Evolutionary conservation across 2,113 vertebrate species (phyloP), one percentile per base, ranked within the genome.

Genomic region (Amia ocellicauda): DNA sequence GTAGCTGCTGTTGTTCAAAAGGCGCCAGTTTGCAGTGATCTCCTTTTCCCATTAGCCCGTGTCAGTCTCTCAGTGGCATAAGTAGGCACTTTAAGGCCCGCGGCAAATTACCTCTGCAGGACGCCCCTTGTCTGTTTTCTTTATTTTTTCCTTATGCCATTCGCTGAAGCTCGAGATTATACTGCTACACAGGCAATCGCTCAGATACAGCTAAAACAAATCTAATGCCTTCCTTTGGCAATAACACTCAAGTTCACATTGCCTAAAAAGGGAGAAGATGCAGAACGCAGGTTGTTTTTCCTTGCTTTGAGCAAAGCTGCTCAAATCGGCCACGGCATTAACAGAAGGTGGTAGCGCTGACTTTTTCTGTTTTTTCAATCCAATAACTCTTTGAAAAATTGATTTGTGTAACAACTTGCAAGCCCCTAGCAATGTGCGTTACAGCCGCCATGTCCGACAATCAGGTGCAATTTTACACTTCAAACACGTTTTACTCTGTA

Each of bases 101-200:
- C 60, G 50, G 58, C 50, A 68, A 68, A 68, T 68, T 54, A 53
- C 49, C 42, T 57, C 66, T 41, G 51, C 59, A 56, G 50, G 66
- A 62, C 31, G n/a, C 36, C 51, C 27, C 59, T 53, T 10, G 7
- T 52, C 52, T 54, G 24, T 54, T 17, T 29, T 28, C 53, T 53
- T 52, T 53, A 24, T 16, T 50, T 58, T 58, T 24, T n/a, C 36
- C 20, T 16, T 27, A 29, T 55, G 50, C 52, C 43, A 29, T 42
- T 62, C 40, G 42, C 66, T 23, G 27, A 45, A 47, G 58, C 59
- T 43, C 9, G 40, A 62, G 58, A 68, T 68, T 62, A 68, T 29
- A 56, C 40, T 62, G 42, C 51, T 28, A 42, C 58, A 31, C 49
- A 60, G 19, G 50, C 57, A 60, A 67, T 51, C 50, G 43, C 28